Percentiles rank a stretch among this genome's conserved stretches.
phyloP scores from a whole-genome alignment of 1,140 invertebrate genomes.

The Magallana ariakensis region DNA sequence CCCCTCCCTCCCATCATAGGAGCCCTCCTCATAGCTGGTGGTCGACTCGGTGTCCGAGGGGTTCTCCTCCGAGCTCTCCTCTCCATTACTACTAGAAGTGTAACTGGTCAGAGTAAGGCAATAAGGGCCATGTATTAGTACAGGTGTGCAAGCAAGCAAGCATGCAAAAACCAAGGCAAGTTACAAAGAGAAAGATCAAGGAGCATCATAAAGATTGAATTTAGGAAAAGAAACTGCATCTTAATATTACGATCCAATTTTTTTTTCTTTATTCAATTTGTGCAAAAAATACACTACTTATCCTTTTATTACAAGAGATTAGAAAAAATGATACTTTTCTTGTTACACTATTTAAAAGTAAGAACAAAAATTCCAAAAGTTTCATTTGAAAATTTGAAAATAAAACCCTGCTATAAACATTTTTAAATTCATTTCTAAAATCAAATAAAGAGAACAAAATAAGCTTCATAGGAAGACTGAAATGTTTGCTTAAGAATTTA shows the following conservation, averaged over 20 bases:
- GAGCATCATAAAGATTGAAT: not conserved
- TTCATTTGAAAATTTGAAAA: too few relatives aligned
- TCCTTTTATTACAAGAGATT: too few relatives aligned
- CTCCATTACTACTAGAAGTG: slow-evolving; percentile 58
- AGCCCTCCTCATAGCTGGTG: slow-evolving; percentile 79
- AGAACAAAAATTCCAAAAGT: too few relatives aligned
- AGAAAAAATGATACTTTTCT: too few relatives aligned
- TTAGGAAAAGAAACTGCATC: not conserved
- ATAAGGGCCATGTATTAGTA: slow-evolving; percentile 6
- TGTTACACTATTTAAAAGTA: too few relatives aligned
- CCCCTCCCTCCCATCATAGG: slow-evolving; percentile 78
- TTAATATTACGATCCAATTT: not conserved
- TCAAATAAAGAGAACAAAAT: not conserved
- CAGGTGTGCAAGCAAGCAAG: slow-evolving; percentile 36
- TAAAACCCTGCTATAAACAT: too few relatives aligned
- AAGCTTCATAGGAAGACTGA: not conserved
- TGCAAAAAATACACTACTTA: too few relatives aligned
- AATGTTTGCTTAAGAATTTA: not conserved
- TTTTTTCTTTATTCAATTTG: not conserved
- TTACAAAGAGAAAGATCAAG: not conserved
- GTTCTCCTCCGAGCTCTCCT: slow-evolving; percentile 55
- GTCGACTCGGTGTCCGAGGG: slow-evolving; percentile 64
- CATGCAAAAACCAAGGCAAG: not conserved
- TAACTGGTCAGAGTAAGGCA: slow-evolving; percentile 48
- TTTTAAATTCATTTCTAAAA: not conserved